A percentile compares a stretch with the other conserved stretches of the same genome.
These are phyloP conservation scores for Neotragus pygmaeus DNA, from an alignment of 2,113 vertebrate genomes.

Conservation along the genomic window DNA sequence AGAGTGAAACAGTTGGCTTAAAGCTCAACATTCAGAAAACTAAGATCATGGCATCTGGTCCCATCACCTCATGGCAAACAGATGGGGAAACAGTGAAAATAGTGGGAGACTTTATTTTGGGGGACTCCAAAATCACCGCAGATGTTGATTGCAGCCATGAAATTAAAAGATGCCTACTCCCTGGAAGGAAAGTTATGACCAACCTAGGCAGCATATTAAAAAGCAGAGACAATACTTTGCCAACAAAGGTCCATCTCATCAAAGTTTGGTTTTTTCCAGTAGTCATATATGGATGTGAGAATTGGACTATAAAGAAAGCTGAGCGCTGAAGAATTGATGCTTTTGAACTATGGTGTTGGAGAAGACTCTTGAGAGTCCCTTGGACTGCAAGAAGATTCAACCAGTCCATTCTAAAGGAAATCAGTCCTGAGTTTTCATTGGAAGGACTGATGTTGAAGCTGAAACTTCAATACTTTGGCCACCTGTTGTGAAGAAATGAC, in stretches of 20 bases:
- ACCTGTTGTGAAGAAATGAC: not conserved
- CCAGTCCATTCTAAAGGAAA: not conserved
- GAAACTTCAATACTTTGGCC: not conserved
- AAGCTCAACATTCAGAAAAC: not conserved
- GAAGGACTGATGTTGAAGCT: not conserved
- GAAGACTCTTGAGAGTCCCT: not conserved
- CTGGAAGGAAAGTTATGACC: not conserved
- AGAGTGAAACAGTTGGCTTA: not conserved
- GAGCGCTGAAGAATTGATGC: accelerated
- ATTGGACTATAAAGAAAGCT: not conserved
- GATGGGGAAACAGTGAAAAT: not conserved
- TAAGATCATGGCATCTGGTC: not conserved
- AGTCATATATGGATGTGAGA: not conserved
- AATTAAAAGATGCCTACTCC: not conserved
- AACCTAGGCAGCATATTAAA: not conserved
- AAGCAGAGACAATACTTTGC: not conserved
- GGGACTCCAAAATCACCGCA: not conserved
- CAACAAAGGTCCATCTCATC: not conserved
- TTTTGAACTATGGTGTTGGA: not conserved
- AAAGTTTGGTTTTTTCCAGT: not conserved
- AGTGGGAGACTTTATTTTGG: not conserved
- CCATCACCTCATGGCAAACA: not conserved
- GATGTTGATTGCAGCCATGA: not conserved
- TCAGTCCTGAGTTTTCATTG: not conserved
- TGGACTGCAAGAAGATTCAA: not conserved